Conservation (phyloP, 2,888 invertebrate species). For the Alviniconcha strummeri region DNA sequence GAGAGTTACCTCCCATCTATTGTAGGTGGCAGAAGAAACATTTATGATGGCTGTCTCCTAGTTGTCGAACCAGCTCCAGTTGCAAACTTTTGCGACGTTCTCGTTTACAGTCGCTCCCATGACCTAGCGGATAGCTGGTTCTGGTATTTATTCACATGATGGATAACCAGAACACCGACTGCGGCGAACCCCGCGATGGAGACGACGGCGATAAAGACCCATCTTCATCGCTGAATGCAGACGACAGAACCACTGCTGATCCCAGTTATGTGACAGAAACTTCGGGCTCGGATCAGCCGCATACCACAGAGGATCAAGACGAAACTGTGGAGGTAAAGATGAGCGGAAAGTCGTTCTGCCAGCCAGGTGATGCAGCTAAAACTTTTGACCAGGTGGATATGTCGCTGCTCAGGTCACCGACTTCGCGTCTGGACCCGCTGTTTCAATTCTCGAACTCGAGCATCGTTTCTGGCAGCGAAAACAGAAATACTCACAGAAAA, state of each 20-base stretch:
- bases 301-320: constrained; percentile 35
- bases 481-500: constrained; percentile 64
- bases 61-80: constrained; percentile 32
- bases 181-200: neutral
- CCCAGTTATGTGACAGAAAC: constrained; percentile 31
- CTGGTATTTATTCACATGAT: constrained; percentile 9
- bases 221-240: constrained; percentile 18
- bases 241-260: constrained; percentile 19
- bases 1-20: constrained; percentile 33
- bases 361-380: constrained; percentile 28
- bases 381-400: constrained; percentile 24
- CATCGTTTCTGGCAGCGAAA: constrained; percentile 49
- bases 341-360: constrained; percentile 30
- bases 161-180: constrained; percentile 25
- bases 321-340: constrained; percentile 28
- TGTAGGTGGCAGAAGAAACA: constrained; percentile 35
- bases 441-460: constrained; percentile 21
- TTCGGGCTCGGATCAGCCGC: constrained; percentile 28
- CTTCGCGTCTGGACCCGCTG: constrained; percentile 4
- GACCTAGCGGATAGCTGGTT: neutral
- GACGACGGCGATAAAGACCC: constrained; percentile 18
- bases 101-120: neutral
- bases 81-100: constrained; percentile 29
- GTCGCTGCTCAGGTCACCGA: constrained; percentile 1
- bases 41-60: constrained; percentile 35